Conservation (phyloP, 2,888 invertebrate genomes). For the Conchocele bisecta region DNA sequence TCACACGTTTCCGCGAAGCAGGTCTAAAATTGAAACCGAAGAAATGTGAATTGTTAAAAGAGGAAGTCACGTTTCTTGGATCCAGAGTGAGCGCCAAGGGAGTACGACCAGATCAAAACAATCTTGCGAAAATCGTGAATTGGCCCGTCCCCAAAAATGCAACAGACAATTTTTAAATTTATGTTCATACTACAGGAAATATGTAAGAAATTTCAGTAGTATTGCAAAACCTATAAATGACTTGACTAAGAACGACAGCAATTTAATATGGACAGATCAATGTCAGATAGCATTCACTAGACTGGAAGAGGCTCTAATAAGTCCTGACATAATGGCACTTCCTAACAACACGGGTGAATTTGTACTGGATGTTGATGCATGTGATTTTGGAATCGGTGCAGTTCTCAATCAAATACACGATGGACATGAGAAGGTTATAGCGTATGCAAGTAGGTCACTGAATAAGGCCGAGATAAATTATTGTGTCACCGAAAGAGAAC, state of each 20-base stretch:
- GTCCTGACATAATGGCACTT: no score
- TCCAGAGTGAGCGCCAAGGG: conserved; percentile 22
- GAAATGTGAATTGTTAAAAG: conserved; percentile 43
- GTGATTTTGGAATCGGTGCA: no score
- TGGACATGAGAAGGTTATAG: no score
- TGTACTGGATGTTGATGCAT: no score
- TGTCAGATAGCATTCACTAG: no score
- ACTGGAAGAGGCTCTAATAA: no score
- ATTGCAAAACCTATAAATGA: conserved; percentile 38
- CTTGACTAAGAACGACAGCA: conserved; percentile 3
- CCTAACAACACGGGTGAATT: no score
- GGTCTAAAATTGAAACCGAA: conserved; percentile 54
- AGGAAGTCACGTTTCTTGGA: conserved; percentile 41
- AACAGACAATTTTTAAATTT: conserved; percentile 40
- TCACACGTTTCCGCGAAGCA: conserved; percentile 38
- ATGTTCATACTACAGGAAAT: conserved; percentile 34
- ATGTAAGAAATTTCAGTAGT: conserved; percentile 21
- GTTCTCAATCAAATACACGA: no score
- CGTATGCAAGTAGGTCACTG: no score
- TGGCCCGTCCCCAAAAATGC: conserved; percentile 25
- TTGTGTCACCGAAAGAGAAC: no score
- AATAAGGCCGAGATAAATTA: no score
- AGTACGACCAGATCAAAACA: conserved; percentile 10
- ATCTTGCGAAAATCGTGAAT: conserved; percentile 10
- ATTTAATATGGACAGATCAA: no score